Base-by-base conservation (phyloP, 2,797 vertebrate genomes). In the Limosa lapponica region DNA sequence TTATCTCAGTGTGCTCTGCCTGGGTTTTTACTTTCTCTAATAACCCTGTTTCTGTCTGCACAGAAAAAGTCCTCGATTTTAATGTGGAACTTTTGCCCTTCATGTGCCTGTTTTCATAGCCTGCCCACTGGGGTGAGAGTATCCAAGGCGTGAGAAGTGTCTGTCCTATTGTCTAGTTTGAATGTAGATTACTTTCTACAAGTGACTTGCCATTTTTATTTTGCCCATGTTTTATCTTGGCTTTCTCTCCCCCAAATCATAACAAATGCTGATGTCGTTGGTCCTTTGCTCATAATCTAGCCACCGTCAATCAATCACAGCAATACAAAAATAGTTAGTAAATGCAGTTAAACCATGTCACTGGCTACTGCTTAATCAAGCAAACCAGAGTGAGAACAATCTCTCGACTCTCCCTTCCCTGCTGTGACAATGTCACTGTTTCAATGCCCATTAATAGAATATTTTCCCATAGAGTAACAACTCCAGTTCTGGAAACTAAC, bases 181-280 rank as follows among this genome's bases (percentile, higher is more conserved):
- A 92, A 95, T 97, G 90, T 69, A 96, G 92, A 96, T 95, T 96
- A 82, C 77, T 87, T 86, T 59, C 81, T 82, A 55, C 39, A 70
- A 87, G 71, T n/a, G n/a, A 79, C 58, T 95, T 58, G 17, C 15
- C 10, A 8, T 93, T 90, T 95, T 92, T 52, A 93, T 95, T 94
- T 90, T 90, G n/a, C 6, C 54, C 58, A 72, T 2, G 0, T 90
- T 86, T 92, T 72, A 41, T 80, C 48, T 87, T 87, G 66, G 19
- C 59, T 89, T 92, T 96, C 51, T 80, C n/a, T 82, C 13, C 3
- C 46, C 19, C 28, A 66, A 48, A 89, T 95, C 48, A 84, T 75
- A 87, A 79, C 0, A 0, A 89, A 84, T 90, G 36, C 7, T 82
- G 55, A 72, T 69, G 80, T 75, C 58, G 84, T 84, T 82, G 48